Evolutionary conservation across 2,797 vertebrate genomes (phyloP), one percentile per base, ranked within the genome.

Genomic region (Molossus molossus): DNA sequence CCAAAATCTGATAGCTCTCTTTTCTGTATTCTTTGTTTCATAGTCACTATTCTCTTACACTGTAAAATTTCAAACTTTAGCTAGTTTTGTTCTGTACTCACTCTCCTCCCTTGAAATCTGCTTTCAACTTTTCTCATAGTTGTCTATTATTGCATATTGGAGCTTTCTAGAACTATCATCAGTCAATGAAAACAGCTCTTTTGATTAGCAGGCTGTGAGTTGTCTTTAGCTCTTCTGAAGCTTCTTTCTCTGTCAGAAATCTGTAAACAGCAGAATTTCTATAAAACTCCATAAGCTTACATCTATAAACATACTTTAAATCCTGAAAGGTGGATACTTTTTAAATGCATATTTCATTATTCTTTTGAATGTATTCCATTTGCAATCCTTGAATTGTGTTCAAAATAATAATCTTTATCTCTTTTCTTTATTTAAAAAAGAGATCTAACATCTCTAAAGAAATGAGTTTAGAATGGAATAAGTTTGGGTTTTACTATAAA

Each of bases 391-490:
- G 18, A 80, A 53, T 96, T 84, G 10, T 67, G 25, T 83, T 91
- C 45, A 87, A 85, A 87, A 33, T n/a, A 45, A 64, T 76, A 70
- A 85, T 89, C 55, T 82, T 81, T 90, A 23, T 79, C 21, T 64
- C 13, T 79, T 58, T 84, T 72, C 29, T 75, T 50, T 84, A 48
- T 77, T 93, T 76, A 37, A 84, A 86, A 85, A 87, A 75, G 4
- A 79, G 48, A 79, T 67, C 6, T 90, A 58, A 77, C 17, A 53
- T 94, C 77, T 94, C 33, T 95, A 79, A 93, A 87, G 75, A 92
- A 90, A 64, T 27, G 29, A 62, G 7, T 75, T 80, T 89, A 89
- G 33, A 82, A 82, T n/a, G 13, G 9, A 29, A 3, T 82, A 67
- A 65, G 9, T 87, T 90, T 48, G 69, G 45, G 13, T 60, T 81